phyloP scores from a whole-genome alignment of 1,140 invertebrate species.

The Manduca sexta region DNA sequence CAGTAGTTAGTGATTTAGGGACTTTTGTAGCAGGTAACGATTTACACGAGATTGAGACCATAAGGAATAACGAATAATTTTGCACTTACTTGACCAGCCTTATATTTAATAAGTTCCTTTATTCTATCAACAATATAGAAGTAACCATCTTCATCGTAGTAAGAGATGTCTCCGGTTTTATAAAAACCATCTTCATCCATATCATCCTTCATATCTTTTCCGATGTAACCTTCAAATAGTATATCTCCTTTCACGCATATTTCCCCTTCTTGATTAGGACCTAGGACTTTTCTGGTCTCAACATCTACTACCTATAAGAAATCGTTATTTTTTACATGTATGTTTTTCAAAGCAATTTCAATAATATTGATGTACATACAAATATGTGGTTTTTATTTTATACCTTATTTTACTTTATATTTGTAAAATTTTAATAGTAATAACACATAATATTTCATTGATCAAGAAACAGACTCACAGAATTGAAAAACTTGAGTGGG shows the following conservation, averaged over 20 bases:
- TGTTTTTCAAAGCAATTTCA: no score
- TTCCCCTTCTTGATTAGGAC: slow-evolving; percentile 75
- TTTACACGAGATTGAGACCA: no score
- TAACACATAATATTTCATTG: no score
- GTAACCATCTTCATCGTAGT: slow-evolving; percentile 77
- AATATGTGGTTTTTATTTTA: not conserved
- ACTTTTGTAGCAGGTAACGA: no score
- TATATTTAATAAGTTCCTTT: slow-evolving; percentile 85
- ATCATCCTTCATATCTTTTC: slow-evolving; percentile 75
- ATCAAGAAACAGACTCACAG: no score
- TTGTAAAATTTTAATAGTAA: no score
- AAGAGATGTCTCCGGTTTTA: slow-evolving; percentile 81
- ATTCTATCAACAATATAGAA: slow-evolving; percentile 81
- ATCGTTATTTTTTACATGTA: no score
- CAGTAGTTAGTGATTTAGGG: no score
- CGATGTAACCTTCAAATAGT: slow-evolving; percentile 79
- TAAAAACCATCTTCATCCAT: slow-evolving; percentile 76
- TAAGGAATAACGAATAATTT: no score
- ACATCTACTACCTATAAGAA: slow-evolving; percentile 73
- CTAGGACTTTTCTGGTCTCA: slow-evolving; percentile 72
- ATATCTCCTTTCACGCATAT: slow-evolving; percentile 75
- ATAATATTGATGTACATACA: no score
- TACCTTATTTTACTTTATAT: not conserved
- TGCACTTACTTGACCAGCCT: slow-evolving; percentile 55
- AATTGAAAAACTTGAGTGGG: no score